Base-by-base conservation (phyloP, 1,140 invertebrate genomes). In the Pissodes strobi region DNA sequence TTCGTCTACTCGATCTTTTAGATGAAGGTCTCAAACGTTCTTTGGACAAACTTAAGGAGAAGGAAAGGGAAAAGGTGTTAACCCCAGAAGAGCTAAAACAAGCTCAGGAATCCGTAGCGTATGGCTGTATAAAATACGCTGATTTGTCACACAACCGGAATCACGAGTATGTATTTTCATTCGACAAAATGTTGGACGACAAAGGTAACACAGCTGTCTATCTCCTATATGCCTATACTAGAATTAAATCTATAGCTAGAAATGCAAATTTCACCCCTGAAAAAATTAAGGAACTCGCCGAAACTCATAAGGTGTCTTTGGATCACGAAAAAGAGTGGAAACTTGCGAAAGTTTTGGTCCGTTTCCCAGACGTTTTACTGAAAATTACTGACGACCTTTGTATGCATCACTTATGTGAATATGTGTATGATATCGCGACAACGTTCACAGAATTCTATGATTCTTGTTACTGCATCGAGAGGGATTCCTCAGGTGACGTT, bases 171-270 rank as follows among this genome's bases (percentile, higher is more conserved):
- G 86, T 99, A 6, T 99, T 99, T 80, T 99, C 97, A 0, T 99
- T 98, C 82, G 96, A 99, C 75, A 96, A 91, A 79, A 99, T 99
- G 98, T 82, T 99, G 25, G 96, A 99, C 72, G 97, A 99, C 77
- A 91, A 93, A 79, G 98, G 98, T 1, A 99, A 99, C 74, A 99
- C 98, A 3, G 98, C 98, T 1, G 96, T 98, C 0, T 99, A 99
- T 79, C 81, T 99, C 2, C 79, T 99, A 2, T 99, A 99, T 79
- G 94, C 95, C 10, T 88, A 95, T 55, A 98, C 95, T 2, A 84
- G 98, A 49, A 99, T 99, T 68, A 84, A 88, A 64, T 96, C 93
- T 0, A 97, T 98, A 70, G 90, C 91, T 1, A 82, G 94, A 58
- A 93, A 85, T 57, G 90, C 90, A 23, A 88, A 89, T 43, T 76